phyloP scores from a whole-genome alignment of 2,888 invertebrate genomes.

The Pristionchus exspectatus region DNA sequence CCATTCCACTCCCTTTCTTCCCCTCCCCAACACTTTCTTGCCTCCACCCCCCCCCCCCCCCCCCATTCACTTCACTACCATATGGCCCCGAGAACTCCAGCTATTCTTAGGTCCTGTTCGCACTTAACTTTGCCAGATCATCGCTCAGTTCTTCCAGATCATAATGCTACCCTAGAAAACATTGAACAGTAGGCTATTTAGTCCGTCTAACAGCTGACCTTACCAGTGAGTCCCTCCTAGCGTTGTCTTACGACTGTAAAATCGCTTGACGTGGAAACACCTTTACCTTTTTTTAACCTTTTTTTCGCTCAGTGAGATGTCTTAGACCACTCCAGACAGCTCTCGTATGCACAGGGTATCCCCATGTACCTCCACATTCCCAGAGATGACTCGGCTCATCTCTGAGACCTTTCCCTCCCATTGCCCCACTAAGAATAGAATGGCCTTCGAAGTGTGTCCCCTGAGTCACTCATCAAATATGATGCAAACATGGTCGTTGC shows the following conservation, averaged over 20 bases:
- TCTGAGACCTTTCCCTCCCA: not conserved
- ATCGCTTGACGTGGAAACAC: too few relatives aligned
- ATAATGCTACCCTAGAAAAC: not conserved
- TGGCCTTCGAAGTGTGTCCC: not conserved
- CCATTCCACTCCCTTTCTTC: not conserved
- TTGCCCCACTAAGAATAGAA: not conserved
- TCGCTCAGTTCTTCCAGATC: not conserved
- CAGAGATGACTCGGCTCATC: not conserved
- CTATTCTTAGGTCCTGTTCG: slow-evolving; percentile 26
- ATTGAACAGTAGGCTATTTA: not conserved
- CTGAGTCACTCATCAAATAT: slow-evolving; percentile 44
- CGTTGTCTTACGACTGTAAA: too few relatives aligned
- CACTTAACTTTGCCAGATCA: not conserved
- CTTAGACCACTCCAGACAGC: not conserved
- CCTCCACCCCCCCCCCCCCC: too few relatives aligned
- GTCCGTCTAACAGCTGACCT: too few relatives aligned
- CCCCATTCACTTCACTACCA: slow-evolving; percentile 29
- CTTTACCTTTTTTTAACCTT: too few relatives aligned
- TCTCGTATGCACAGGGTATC: not conserved
- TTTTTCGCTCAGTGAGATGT: too few relatives aligned
- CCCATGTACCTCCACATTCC: not conserved
- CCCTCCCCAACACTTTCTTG: slow-evolving; percentile 1
- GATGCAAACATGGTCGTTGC: slow-evolving; percentile 21
- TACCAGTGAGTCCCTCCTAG: too few relatives aligned
- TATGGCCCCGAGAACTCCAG: slow-evolving; percentile 32